Conservation (phyloP, 2,797 vertebrate genomes). For the Sebastolobus alascanus region DNA sequence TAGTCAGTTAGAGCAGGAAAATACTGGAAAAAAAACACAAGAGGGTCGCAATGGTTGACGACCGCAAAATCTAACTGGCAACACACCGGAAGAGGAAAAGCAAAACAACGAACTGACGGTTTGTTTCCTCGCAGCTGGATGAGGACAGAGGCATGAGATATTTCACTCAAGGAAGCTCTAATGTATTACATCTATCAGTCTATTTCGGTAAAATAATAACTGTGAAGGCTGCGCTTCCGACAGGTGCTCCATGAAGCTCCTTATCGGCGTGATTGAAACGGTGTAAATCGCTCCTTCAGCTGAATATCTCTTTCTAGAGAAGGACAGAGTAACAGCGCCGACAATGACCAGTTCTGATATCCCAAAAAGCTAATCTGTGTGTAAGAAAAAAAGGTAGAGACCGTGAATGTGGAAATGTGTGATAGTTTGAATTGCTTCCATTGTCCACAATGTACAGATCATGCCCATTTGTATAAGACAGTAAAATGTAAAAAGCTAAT, state of each 20-base stretch:
- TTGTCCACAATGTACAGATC: not conserved
- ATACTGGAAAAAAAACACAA: slow-evolving; percentile 3
- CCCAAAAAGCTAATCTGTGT: not conserved
- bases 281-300: slow-evolving; percentile 22
- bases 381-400: not conserved
- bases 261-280: slow-evolving; percentile 14
- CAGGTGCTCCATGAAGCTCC: slow-evolving; percentile 36
- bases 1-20: slow-evolving; percentile 32
- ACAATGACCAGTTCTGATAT: slow-evolving; percentile 5
- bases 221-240: slow-evolving; percentile 30
- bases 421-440: not conserved
- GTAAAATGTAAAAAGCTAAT: not conserved
- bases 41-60: slow-evolving; percentile 22
- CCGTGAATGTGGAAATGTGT: not conserved
- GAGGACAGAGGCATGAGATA: slow-evolving; percentile 38
- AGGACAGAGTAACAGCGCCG: slow-evolving; percentile 21
- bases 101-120: slow-evolving; percentile 35
- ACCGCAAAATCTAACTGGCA: slow-evolving; percentile 40
- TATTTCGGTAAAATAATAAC: slow-evolving; percentile 42
- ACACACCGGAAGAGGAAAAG: slow-evolving; percentile 26
- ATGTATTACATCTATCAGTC: slow-evolving; percentile 42
- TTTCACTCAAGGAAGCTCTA: slow-evolving; percentile 34
- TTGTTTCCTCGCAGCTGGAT: slow-evolving; percentile 36
- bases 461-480: not conserved
- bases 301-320: slow-evolving; percentile 17